Conservation (phyloP, 2,797 vertebrate genomes). For the Leptoclinus maculatus region DNA sequence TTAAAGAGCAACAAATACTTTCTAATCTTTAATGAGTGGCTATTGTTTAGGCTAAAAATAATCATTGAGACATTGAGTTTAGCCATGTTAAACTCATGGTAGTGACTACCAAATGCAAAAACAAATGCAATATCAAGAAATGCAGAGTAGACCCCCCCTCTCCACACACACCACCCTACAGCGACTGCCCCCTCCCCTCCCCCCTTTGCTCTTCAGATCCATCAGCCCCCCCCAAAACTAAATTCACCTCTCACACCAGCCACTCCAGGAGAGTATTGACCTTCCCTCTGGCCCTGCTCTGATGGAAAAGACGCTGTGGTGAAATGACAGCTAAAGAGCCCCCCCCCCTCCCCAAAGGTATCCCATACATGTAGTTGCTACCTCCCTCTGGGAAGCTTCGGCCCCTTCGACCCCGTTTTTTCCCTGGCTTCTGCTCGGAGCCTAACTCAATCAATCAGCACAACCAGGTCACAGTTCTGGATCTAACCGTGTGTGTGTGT, state of each 20-base stretch:
- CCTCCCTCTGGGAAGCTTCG: conserved; percentile 41
- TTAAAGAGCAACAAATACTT: neutral
- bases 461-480: conserved; percentile 84
- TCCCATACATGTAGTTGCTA: conserved; percentile 62
- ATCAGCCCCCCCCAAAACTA: conserved; percentile 18
- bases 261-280: conserved; percentile 61
- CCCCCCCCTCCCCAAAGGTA: conserved; percentile 65
- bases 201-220: conserved; percentile 31
- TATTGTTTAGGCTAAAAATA: neutral
- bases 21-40: neutral
- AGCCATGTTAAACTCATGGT: neutral
- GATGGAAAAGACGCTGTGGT: conserved; percentile 75
- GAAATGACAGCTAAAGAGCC: conserved; percentile 81
- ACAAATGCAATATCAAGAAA: conserved; percentile 31
- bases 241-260: conserved; percentile 60
- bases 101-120: no score
- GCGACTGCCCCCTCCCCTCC: neutral
- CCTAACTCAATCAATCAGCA: conserved; percentile 84
- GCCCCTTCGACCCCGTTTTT: conserved; percentile 61
- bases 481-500: conserved; percentile 54
- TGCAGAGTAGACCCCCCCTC: conserved; percentile 3
- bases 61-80: conserved; percentile 10
- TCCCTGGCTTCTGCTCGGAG: conserved; percentile 77
- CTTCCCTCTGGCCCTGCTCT: conserved; percentile 72
- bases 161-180: conserved; percentile 11